These are phyloP conservation scores for Nibea albiflora DNA, from an alignment of 2,113 vertebrate species.

Conservation along the genomic window DNA sequence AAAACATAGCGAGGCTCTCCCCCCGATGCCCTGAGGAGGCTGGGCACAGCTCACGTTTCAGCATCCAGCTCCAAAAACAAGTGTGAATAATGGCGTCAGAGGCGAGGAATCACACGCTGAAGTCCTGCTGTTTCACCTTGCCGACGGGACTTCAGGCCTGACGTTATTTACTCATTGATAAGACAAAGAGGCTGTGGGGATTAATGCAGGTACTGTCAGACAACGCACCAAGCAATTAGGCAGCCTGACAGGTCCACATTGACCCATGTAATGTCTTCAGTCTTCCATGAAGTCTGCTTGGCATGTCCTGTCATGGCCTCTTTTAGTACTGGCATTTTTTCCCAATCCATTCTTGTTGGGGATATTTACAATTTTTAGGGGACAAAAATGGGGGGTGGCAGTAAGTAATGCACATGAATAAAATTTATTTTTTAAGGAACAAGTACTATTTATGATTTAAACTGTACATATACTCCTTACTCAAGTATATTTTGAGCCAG, in stretches of 20 bases:
- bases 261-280: neutral
- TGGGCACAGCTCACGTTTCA: constrained; percentile 63
- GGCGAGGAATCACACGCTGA: constrained; percentile 54
- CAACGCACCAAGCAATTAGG: constrained; percentile 33
- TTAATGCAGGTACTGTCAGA: constrained; percentile 34
- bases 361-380: constrained; percentile 11
- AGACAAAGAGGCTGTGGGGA: constrained; percentile 20
- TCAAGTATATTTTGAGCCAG: too few relatives aligned
- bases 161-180: constrained; percentile 10
- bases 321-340: neutral
- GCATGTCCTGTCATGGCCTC: neutral
- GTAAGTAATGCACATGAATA: too few relatives aligned
- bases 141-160: constrained; percentile 8
- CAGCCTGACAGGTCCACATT: constrained; percentile 9
- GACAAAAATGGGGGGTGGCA: neutral
- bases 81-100: constrained; percentile 61
- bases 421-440: too few relatives aligned
- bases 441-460: too few relatives aligned
- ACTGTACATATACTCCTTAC: too few relatives aligned
- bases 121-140: constrained; percentile 28
- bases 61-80: constrained; percentile 59
- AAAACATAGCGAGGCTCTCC: constrained; percentile 55
- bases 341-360: neutral
- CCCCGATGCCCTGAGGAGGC: constrained; percentile 45
- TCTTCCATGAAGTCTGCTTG: neutral